phyloP scores from a whole-genome alignment of 2,113 vertebrate species.

The Prunella himalayana region DNA sequence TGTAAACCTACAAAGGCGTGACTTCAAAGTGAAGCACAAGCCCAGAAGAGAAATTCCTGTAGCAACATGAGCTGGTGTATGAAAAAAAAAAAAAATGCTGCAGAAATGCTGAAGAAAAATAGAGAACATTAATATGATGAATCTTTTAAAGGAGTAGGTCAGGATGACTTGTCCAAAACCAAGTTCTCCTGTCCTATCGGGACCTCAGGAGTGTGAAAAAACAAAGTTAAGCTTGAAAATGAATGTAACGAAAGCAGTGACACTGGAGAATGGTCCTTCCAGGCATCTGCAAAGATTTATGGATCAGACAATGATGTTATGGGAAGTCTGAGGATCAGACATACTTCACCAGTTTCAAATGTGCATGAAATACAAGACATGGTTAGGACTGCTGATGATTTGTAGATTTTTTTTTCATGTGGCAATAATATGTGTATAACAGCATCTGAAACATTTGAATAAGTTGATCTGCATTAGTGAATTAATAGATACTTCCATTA shows the following conservation, averaged over 20 bases:
- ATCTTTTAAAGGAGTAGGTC: neutral
- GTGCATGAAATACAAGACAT: neutral
- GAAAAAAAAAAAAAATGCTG: neutral
- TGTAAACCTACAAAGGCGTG: slow-evolving; percentile 31
- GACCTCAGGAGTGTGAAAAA: neutral
- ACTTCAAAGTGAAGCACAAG: slow-evolving; percentile 44
- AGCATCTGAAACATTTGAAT: neutral
- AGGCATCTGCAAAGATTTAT: neutral
- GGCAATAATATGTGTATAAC: neutral
- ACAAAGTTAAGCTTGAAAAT: neutral
- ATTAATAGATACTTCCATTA: neutral
- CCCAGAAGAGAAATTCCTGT: slow-evolving; percentile 27
- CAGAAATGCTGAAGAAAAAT: neutral
- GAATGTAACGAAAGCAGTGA: neutral
- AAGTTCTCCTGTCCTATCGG: neutral
- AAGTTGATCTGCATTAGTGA: neutral
- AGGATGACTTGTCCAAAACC: neutral
- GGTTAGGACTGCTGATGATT: neutral
- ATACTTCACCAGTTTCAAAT: neutral
- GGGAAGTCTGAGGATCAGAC: neutral
- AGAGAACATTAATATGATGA: neutral
- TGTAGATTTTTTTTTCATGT: neutral
- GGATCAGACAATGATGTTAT: neutral
- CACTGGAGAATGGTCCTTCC: neutral
- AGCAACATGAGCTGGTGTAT: neutral